phyloP scores from a whole-genome alignment of 1,140 invertebrate species.

The Drosophila bocqueti region DNA sequence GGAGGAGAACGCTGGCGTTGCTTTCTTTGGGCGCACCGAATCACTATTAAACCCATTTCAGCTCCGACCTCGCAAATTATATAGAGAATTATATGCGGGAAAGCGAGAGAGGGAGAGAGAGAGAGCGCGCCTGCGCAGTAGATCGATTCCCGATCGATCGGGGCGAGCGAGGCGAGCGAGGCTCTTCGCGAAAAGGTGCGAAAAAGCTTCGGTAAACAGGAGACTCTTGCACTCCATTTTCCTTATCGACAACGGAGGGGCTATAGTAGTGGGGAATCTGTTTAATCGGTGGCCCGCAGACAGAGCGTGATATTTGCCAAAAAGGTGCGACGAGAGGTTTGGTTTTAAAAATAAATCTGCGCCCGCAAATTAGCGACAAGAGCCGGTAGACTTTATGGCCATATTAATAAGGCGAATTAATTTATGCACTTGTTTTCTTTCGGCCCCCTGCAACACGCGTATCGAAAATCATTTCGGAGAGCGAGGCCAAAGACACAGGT shows the following conservation, averaged over 20 bases:
- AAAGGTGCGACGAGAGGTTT: constrained; percentile 21
- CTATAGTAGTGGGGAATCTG: constrained; percentile 22
- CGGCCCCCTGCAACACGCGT: constrained; percentile 36
- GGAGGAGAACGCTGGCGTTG: constrained; percentile 54
- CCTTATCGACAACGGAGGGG: constrained; percentile 18
- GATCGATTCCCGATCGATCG: constrained; percentile 17
- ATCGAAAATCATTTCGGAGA: constrained; percentile 16
- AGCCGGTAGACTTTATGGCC: constrained; percentile 48
- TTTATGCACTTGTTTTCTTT: constrained; percentile 75
- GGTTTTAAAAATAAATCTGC: constrained; percentile 67
- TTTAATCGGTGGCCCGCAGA: constrained; percentile 14
- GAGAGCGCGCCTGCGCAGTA: constrained; percentile 30
- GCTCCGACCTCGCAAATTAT: constrained; percentile 77
- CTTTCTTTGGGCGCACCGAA: constrained; percentile 75
- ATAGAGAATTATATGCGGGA: constrained; percentile 80
- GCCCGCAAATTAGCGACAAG: constrained; percentile 52
- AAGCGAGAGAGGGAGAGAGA: constrained; percentile 26
- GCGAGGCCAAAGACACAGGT: constrained; percentile 26
- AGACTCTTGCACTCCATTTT: constrained; percentile 9
- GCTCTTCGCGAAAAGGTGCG: constrained; percentile 42
- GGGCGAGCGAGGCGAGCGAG: neutral
- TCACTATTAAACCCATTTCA: constrained; percentile 72
- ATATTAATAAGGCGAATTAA: constrained; percentile 62
- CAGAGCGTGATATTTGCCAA: constrained; percentile 39
- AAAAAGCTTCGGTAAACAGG: constrained; percentile 57